Conservation (phyloP, 2,888 invertebrate genomes). For the Agapostemon virescens region DNA sequence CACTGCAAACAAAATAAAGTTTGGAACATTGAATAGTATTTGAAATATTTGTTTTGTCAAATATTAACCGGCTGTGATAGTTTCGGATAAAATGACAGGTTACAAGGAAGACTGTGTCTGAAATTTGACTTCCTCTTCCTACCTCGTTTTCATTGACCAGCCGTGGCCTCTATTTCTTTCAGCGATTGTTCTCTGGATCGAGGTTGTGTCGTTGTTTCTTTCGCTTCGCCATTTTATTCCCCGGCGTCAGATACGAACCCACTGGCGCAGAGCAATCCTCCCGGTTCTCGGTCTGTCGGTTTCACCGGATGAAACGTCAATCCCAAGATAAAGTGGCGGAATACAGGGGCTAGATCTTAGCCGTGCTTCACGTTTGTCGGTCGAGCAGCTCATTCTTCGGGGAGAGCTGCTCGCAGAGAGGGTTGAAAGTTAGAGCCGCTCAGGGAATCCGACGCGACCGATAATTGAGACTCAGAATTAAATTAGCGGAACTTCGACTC, state of each 20-base stretch:
- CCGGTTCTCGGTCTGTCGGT: slow-evolving; percentile 48
- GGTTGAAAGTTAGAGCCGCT: slow-evolving; percentile 66
- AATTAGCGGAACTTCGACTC: slow-evolving; percentile 70
- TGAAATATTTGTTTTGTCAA: no score
- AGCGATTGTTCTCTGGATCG: not conserved
- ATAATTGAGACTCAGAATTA: slow-evolving; percentile 73
- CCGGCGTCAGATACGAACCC: slow-evolving; percentile 29
- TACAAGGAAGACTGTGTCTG: not conserved
- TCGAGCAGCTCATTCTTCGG: slow-evolving; percentile 11
- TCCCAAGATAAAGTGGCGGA: slow-evolving; percentile 63
- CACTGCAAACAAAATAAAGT: no score
- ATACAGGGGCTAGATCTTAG: slow-evolving; percentile 47
- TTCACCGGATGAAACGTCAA: slow-evolving; percentile 66
- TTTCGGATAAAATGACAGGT: not conserved
- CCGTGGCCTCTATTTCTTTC: slow-evolving; percentile 5
- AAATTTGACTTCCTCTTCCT: not conserved
- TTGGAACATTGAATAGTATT: no score
- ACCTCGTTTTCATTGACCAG: not conserved
- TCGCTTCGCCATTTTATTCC: slow-evolving; percentile 27
- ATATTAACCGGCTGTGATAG: no score
- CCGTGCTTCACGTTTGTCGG: slow-evolving; percentile 50
- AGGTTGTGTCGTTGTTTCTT: slow-evolving; percentile 30
- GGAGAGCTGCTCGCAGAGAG: slow-evolving; percentile 32
- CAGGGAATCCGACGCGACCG: slow-evolving; percentile 65
- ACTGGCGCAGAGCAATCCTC: slow-evolving; percentile 49